Conservation (phyloP, 2,113 vertebrate genomes). For the Proteles cristata region DNA sequence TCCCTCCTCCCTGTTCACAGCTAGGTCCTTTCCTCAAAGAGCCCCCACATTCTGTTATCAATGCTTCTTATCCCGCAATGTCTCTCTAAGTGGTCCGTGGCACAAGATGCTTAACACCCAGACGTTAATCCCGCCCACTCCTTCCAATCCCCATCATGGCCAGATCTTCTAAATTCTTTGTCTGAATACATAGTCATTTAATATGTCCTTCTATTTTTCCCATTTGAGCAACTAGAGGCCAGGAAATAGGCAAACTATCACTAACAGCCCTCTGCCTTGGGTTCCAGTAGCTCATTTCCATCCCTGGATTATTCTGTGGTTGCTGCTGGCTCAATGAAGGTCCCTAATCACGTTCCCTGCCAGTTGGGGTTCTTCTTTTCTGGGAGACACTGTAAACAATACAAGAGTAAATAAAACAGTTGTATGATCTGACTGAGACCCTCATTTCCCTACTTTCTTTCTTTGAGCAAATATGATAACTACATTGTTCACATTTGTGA, state of each 20-base stretch:
- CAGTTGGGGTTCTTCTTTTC: slow-evolving; percentile 74
- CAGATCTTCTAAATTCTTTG: neutral
- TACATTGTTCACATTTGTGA: neutral
- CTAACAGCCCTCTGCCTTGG: neutral
- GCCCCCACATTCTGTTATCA: neutral
- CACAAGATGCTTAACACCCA: neutral
- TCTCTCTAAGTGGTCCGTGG: neutral
- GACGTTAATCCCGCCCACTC: neutral
- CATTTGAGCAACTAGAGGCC: neutral
- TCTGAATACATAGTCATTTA: neutral
- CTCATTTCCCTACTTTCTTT: slow-evolving; percentile 56
- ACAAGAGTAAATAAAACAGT: slow-evolving; percentile 83
- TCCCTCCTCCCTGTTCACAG: slow-evolving; percentile 8
- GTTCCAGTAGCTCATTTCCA: neutral
- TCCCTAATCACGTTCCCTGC: slow-evolving; percentile 35
- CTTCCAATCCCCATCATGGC: neutral
- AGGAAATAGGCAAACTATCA: neutral
- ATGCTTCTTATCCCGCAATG: neutral
- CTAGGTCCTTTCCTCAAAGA: neutral
- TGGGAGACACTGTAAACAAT: slow-evolving; percentile 79
- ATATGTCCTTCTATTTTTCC: neutral
- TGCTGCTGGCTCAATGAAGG: slow-evolving; percentile 71
- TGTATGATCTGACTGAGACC: slow-evolving; percentile 76
- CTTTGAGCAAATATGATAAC: neutral
- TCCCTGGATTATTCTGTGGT: slow-evolving; percentile 30